A percentile compares a stretch with the other conserved stretches of the same genome.
Conservation (phyloP, 2,888 invertebrate species). For the Scaptomyza parva region DNA sequence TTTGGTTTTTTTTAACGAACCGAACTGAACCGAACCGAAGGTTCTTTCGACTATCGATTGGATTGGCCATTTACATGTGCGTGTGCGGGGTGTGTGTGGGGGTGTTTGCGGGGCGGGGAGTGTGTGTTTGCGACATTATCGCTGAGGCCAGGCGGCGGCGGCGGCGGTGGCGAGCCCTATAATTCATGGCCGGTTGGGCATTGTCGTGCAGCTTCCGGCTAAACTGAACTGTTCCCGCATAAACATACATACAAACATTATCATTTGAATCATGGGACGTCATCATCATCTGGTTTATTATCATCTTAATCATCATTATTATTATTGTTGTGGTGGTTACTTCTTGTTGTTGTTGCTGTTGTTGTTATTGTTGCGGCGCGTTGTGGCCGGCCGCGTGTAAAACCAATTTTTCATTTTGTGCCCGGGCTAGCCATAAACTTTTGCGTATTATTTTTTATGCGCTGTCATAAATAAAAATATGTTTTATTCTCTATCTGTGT, state of each 20-base stretch:
- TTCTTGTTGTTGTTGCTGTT: constrained; percentile 34
- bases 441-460: constrained; percentile 75
- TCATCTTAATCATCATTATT: constrained; percentile 46
- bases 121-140: constrained; percentile 56
- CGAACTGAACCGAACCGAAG: background rate
- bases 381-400: constrained; percentile 72
- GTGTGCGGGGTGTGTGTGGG: background rate
- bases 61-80: constrained; percentile 47
- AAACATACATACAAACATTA: constrained; percentile 2
- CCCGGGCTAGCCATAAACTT: constrained; percentile 76
- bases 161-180: constrained; percentile 31
- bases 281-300: constrained; percentile 42
- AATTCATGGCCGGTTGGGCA: constrained; percentile 61
- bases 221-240: constrained; percentile 2
- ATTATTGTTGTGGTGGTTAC: constrained; percentile 36
- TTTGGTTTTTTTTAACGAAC: background rate
- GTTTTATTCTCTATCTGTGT: constrained; percentile 57
- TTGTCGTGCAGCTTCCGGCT: constrained; percentile 32
- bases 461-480: constrained; percentile 70
- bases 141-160: constrained; percentile 19
- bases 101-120: too few relatives aligned
- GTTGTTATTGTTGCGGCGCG: constrained; percentile 34
- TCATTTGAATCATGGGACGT: constrained; percentile 32
- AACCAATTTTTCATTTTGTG: constrained; percentile 76
- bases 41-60: constrained; percentile 59